Conservation (phyloP, 2,888 invertebrate species). For the Caenorhabditis auriculariae region DNA sequence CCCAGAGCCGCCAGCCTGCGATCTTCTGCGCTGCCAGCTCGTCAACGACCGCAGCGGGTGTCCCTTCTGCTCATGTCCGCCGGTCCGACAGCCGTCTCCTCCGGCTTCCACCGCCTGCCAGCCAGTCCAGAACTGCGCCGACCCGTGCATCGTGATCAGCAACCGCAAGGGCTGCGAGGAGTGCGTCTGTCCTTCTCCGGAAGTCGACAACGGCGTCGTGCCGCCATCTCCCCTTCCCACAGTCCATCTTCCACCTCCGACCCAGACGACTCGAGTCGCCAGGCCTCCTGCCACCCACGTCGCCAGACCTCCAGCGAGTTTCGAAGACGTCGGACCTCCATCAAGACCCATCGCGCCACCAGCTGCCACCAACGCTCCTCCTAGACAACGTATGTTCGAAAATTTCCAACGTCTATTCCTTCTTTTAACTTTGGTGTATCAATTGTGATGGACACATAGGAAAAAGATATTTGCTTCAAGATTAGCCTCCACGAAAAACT, state of each 20-base stretch:
- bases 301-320: conserved; percentile 4
- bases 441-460: too few relatives aligned
- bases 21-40: conserved; percentile 54
- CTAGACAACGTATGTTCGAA: neutral
- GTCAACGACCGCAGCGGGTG: conserved; percentile 59
- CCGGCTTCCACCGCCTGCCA: conserved; percentile 40
- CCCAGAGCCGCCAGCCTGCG: conserved; percentile 49
- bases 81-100: conserved; percentile 31
- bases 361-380: conserved; percentile 12
- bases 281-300: conserved; percentile 16
- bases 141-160: conserved; percentile 61
- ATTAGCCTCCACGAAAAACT: neutral
- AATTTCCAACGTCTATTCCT: neutral
- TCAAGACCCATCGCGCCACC: conserved; percentile 25
- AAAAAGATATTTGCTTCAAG: neutral
- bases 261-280: conserved; percentile 7
- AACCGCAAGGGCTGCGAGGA: conserved; percentile 57
- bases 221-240: conserved; percentile 3
- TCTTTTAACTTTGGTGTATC: neutral
- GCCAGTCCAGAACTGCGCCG: conserved; percentile 48
- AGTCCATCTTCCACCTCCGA: conserved; percentile 9
- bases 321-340: conserved; percentile 28
- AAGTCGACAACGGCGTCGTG: conserved; percentile 5
- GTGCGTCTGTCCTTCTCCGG: conserved; percentile 53
- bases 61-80: conserved; percentile 59